Conservation (phyloP, 2,888 invertebrate genomes). For the Chloromyia formosa region DNA sequence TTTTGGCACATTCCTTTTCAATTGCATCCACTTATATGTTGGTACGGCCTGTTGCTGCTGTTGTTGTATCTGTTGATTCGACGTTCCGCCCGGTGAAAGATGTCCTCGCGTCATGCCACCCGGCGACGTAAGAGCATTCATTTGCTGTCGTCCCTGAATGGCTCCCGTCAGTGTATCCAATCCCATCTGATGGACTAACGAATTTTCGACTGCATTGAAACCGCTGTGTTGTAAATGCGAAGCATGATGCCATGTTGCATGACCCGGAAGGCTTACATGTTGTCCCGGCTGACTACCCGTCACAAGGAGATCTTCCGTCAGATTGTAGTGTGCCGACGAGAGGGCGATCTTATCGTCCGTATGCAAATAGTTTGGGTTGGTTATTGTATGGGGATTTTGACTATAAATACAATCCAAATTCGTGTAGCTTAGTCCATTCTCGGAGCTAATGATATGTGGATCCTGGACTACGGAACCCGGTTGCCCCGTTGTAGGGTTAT, state of each 20-base stretch:
- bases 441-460: conserved; percentile 81
- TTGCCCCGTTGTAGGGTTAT: conserved; percentile 55
- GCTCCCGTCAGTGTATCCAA: conserved; percentile 44
- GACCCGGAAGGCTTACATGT: conserved; percentile 53
- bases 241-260: conserved; percentile 56
- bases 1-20: conserved; percentile 95
- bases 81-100: conserved; percentile 43
- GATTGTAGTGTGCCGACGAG: conserved; percentile 67
- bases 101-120: conserved; percentile 46
- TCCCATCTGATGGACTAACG: conserved; percentile 51
- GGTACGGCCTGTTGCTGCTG: conserved; percentile 74
- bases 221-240: conserved; percentile 58
- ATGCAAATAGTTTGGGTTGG: conserved; percentile 58
- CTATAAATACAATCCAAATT: conserved; percentile 81
- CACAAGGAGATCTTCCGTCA: conserved; percentile 58
- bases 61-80: conserved; percentile 49
- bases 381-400: conserved; percentile 64
- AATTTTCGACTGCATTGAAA: conserved; percentile 48
- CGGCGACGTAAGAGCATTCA: conserved; percentile 50
- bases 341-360: conserved; percentile 66
- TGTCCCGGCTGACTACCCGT: conserved; percentile 54
- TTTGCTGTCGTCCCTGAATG: conserved; percentile 49
- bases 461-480: conserved; percentile 55
- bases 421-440: conserved; percentile 88
- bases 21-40: conserved; percentile 99